phyloP scores from a whole-genome alignment of 2,113 vertebrate genomes.

The Crotalus helleri region DNA sequence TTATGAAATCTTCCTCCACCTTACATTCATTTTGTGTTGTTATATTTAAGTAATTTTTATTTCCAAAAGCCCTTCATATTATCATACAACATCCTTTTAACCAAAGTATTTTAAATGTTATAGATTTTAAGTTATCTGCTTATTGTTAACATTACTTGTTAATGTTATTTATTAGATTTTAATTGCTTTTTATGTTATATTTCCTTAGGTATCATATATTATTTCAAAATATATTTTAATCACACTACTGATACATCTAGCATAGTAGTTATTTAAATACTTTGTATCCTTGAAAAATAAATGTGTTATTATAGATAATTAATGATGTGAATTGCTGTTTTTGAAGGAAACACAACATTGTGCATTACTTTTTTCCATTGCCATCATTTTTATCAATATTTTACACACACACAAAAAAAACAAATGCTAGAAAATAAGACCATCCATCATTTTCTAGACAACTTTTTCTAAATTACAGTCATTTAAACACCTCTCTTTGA shows the following conservation, averaged over 20 bases:
- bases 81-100: not conserved
- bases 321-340: not conserved
- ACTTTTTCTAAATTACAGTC: not conserved
- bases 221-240: not conserved
- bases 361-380: not conserved
- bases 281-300: not conserved
- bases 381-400: not conserved
- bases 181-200: not conserved
- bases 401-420: not conserved
- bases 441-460: not conserved
- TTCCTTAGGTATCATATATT: not conserved
- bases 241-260: not conserved
- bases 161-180: not conserved
- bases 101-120: not conserved
- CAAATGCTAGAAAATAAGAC: not conserved
- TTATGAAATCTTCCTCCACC: not conserved
- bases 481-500: not conserved
- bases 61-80: not conserved
- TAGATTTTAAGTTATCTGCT: not conserved
- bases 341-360: not conserved
- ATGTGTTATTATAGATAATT: not conserved
- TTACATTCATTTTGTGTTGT: not conserved
- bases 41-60: not conserved
- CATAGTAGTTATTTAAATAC: not conserved
- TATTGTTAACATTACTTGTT: not conserved